Evolutionary conservation across 2,888 invertebrate genomes (phyloP).

Genomic region (Endotricha flammealis): DNA sequence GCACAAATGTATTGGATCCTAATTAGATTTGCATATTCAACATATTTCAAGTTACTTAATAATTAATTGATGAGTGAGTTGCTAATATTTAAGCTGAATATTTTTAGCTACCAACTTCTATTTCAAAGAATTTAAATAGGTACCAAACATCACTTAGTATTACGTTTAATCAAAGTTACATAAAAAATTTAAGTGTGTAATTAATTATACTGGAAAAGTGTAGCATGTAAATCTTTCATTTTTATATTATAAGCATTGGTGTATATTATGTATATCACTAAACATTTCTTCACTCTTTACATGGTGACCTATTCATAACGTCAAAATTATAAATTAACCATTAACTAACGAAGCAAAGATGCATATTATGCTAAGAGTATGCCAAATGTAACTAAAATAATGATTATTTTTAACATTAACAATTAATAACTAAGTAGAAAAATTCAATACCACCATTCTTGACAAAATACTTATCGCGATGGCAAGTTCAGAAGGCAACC

Average conservation of each 20-base stretch:
- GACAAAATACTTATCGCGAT: no score
- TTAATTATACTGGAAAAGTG: slow-evolving; percentile 30
- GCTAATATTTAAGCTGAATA: slow-evolving; percentile 7
- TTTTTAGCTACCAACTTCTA: slow-evolving; percentile 2
- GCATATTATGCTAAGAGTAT: slow-evolving; percentile 1
- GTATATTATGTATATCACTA: slow-evolving; percentile 16
- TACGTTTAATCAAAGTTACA: slow-evolving; percentile 24
- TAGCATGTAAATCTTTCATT: slow-evolving; percentile 17
- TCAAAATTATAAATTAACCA: slow-evolving; percentile 16
- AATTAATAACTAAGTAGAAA: neutral
- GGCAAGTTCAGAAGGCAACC: no score
- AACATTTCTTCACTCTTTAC: slow-evolving; percentile 11
- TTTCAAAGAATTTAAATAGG: slow-evolving; percentile 16
- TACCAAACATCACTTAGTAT: slow-evolving; percentile 37
- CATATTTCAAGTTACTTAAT: neutral
- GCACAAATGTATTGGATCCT: neutral
- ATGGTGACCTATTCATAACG: slow-evolving; percentile 13
- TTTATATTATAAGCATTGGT: slow-evolving; percentile 18
- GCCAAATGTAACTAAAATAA: neutral
- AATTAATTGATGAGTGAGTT: neutral
- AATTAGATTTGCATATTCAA: neutral
- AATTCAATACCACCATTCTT: neutral
- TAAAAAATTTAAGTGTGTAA: slow-evolving; percentile 31
- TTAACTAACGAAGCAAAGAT: neutral
- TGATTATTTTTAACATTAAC: neutral